These are phyloP conservation scores for Amaurobius ferox DNA, from an alignment of 2,888 invertebrate species.

Conservation along the genomic window DNA sequence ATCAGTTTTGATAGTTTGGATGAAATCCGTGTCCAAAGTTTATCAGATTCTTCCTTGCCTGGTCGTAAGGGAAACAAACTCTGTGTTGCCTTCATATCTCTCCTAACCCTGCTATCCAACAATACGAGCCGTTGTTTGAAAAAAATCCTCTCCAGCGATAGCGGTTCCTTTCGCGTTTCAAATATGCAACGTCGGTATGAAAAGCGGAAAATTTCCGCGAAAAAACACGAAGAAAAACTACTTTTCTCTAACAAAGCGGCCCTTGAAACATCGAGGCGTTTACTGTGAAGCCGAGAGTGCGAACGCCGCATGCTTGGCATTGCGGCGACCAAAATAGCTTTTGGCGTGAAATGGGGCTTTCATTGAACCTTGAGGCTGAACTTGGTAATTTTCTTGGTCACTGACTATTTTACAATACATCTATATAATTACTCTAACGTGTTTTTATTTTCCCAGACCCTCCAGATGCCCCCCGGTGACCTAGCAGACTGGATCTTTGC, in stretches of 20 bases:
- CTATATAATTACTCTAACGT: too few species aligned
- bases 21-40: too few species aligned
- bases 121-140: neutral
- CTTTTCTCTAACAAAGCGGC: neutral
- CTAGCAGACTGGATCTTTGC: too few species aligned
- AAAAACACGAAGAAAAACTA: neutral
- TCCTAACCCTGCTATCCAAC: neutral
- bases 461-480: too few species aligned
- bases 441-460: too few species aligned
- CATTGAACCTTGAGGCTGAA: too few species aligned
- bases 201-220: slow-evolving; percentile 3
- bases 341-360: neutral
- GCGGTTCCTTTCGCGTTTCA: neutral
- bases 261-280: slow-evolving; percentile 2
- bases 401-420: too few species aligned
- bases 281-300: neutral
- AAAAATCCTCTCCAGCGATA: neutral
- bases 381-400: too few species aligned
- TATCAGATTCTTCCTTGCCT: too few species aligned
- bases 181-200: slow-evolving; percentile 3
- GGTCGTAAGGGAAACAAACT: too few species aligned
- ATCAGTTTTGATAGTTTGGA: too few species aligned
- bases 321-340: neutral
- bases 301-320: neutral
- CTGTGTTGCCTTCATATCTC: too few species aligned